Percentiles rank a stretch among this genome's conserved stretches.
phyloP scores from a whole-genome alignment of 2,113 vertebrate species.

The Solea solea region DNA sequence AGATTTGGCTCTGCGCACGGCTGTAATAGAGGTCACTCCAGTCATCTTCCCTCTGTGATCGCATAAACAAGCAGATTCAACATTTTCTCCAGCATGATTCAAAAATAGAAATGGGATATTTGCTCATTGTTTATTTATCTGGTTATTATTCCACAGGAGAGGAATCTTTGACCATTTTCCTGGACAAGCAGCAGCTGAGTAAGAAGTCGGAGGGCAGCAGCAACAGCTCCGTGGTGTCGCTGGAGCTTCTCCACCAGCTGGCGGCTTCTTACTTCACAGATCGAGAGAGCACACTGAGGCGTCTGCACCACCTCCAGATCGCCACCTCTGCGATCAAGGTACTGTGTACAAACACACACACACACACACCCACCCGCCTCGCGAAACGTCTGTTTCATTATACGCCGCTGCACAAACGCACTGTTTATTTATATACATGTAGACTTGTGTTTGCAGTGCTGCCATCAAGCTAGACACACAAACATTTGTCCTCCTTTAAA shows the following conservation, averaged over 20 bases:
- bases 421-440: conserved; percentile 13
- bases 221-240: conserved; percentile 89
- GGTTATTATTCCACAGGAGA: conserved; percentile 83
- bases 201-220: conserved; percentile 87
- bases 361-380: not conserved
- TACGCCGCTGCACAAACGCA: not conserved
- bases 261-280: conserved; percentile 99
- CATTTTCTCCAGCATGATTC: too few species aligned
- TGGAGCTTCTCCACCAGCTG: conserved; percentile 96
- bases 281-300: conserved; percentile 91
- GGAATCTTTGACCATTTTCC: conserved; percentile 97
- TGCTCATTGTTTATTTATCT: not conserved
- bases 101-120: too few species aligned
- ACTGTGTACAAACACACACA: conserved; percentile 20
- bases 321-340: conserved; percentile 98
- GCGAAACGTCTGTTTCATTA: not conserved
- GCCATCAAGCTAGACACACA: conserved; percentile 15
- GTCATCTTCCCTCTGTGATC: too few species aligned
- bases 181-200: conserved; percentile 96
- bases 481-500: conserved; percentile 38
- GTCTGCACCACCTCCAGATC: conserved; percentile 97
- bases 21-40: too few species aligned
- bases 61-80: too few species aligned
- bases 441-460: conserved; percentile 21
- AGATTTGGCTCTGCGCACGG: too few species aligned